Conservation (phyloP, 1,140 invertebrate species). For the Microplitis demolitor region DNA sequence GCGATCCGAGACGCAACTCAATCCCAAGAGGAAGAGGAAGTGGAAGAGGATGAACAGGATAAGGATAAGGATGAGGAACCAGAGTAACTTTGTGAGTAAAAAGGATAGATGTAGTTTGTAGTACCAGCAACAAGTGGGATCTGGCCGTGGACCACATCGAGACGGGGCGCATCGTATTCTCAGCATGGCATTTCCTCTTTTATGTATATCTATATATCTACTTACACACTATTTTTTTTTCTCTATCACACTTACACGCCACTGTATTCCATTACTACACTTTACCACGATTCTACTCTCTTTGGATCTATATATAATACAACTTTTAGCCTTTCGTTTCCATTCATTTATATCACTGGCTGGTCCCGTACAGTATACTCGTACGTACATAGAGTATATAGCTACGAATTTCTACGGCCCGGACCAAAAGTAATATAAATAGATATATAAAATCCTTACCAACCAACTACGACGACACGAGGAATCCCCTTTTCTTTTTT, state of each 20-base stretch:
- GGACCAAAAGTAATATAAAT: too few relatives aligned
- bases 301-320: neutral
- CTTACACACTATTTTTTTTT: too few relatives aligned
- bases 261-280: constrained; percentile 3
- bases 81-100: neutral
- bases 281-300: neutral
- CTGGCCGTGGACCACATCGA: constrained; percentile 9
- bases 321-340: too few relatives aligned
- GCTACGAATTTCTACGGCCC: too few relatives aligned
- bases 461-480: too few relatives aligned
- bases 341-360: too few relatives aligned
- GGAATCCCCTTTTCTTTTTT: neutral
- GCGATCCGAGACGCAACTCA: neutral
- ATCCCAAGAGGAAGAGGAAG: neutral
- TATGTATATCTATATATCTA: neutral
- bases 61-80: neutral
- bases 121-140: constrained; percentile 4
- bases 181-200: neutral
- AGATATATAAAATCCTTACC: too few relatives aligned
- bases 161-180: neutral
- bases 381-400: too few relatives aligned
- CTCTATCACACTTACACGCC: too few relatives aligned
- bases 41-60: neutral
- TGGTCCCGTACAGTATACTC: too few relatives aligned
- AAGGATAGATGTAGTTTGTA: neutral